Percentiles rank a stretch among this genome's conserved stretches.
Conservation (phyloP, 23 tunicate genomes). For the Phallusia fumigata region DNA sequence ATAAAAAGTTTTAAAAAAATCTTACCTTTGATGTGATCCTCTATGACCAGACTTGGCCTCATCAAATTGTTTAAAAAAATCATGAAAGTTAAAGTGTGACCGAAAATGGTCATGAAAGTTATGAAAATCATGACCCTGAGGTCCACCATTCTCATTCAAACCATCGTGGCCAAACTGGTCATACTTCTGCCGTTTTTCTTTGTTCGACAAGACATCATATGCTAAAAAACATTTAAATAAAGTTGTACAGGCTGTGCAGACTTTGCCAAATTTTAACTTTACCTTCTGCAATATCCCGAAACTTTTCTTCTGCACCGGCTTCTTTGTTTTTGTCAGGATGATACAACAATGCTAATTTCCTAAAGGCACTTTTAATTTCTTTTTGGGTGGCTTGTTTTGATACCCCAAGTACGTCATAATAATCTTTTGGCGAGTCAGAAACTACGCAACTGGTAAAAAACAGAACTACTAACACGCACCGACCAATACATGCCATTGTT, state of each 20-base stretch:
- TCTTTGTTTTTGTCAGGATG: constrained; percentile 97
- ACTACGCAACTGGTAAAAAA: not conserved
- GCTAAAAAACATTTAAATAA: constrained; percentile 19
- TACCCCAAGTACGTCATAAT: constrained; percentile 77
- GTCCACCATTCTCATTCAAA: constrained; percentile 40
- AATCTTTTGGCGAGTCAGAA: constrained; percentile 43
- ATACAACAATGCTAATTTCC: constrained; percentile 84
- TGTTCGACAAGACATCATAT: constrained; percentile 69
- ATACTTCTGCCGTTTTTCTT: constrained; percentile 64
- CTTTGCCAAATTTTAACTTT: not conserved
- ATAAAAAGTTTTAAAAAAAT: too few relatives aligned
- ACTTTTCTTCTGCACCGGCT: constrained; percentile 82
- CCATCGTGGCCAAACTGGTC: constrained; percentile 82
- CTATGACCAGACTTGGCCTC: constrained; percentile 28
- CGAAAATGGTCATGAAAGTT: constrained; percentile 68
- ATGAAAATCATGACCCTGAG: not conserved
- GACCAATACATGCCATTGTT: too few relatives aligned
- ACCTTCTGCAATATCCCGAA: constrained; percentile 95
- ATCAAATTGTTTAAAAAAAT: constrained; percentile 77
- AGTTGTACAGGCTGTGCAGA: not conserved
- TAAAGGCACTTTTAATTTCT: constrained; percentile 91
- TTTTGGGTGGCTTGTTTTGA: constrained; percentile 58
- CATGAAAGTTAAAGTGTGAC: constrained; percentile 41
- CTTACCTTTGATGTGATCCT: constrained; percentile 12
- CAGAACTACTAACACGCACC: too few relatives aligned